Conservation (phyloP, 2,797 vertebrate species). For the Vespertilio murinus region DNA sequence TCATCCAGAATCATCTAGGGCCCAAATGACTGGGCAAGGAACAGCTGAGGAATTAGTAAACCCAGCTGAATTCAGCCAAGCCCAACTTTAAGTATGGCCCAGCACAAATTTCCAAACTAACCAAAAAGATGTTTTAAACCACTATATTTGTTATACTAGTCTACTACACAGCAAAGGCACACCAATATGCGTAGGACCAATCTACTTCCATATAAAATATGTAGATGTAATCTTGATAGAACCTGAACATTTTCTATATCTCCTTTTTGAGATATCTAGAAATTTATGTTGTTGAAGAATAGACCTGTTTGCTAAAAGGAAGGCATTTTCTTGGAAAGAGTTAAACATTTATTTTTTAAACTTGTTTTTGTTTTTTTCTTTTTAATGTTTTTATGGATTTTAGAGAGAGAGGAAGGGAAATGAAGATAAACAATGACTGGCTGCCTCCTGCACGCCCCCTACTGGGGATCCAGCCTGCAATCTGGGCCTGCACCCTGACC, state of each 20-base stretch:
- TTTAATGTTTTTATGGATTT: neutral
- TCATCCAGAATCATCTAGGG: neutral
- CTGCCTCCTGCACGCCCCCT: neutral
- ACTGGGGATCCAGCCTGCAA: neutral
- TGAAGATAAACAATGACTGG: neutral
- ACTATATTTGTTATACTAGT: neutral
- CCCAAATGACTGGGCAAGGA: neutral
- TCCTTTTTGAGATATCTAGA: neutral
- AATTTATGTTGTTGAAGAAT: neutral
- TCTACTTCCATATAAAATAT: neutral
- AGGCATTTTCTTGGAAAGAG: neutral
- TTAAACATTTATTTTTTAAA: neutral
- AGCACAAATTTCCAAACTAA: neutral
- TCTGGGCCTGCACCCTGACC: neutral
- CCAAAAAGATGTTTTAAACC: neutral
- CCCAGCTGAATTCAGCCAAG: neutral
- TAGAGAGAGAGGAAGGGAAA: neutral
- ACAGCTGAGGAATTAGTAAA: neutral
- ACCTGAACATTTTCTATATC: neutral
- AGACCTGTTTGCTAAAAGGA: constrained; percentile 1
- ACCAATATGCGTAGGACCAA: neutral
- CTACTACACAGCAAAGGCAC: neutral
- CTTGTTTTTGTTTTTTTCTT: neutral
- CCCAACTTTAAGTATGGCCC: neutral
- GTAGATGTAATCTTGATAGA: neutral